These are phyloP conservation scores for Neotoxoptera formosana DNA, from an alignment of 1,140 invertebrate species.

Conservation along the genomic window DNA sequence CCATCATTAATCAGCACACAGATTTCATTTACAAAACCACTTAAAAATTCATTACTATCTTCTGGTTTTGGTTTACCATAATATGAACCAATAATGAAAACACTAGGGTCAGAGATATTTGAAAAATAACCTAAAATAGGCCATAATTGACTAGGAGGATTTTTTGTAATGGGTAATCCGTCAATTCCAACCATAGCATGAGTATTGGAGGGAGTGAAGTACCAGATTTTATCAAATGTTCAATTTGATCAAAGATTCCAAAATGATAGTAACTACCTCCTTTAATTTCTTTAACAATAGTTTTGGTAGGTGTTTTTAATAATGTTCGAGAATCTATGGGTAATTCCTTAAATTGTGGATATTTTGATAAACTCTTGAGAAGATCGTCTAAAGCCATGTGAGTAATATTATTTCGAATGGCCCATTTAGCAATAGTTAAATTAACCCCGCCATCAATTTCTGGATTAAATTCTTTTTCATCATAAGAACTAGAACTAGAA, in stretches of 20 bases:
- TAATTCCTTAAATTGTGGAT: neutral
- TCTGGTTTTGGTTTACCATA: conserved; percentile 4
- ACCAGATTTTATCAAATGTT: neutral
- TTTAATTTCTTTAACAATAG: neutral
- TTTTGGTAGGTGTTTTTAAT: neutral
- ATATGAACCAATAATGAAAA: conserved; percentile 25
- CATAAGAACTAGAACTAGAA: neutral
- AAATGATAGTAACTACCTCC: neutral
- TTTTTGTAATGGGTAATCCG: neutral
- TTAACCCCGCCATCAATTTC: neutral
- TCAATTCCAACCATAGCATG: neutral
- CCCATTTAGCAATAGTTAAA: conserved; percentile 15
- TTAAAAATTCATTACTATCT: conserved; percentile 5
- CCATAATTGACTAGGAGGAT: conserved; percentile 28
- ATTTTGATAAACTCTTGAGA: neutral
- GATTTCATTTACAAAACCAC: neutral
- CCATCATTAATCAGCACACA: neutral
- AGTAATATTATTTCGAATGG: conserved; percentile 1
- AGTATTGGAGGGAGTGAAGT: neutral
- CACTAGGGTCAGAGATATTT: neutral
- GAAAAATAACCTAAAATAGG: conserved; percentile 3
- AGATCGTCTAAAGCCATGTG: neutral
- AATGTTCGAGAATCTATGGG: neutral
- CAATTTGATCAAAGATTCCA: neutral
- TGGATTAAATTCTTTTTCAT: neutral